Percentiles rank a stretch among this genome's conserved stretches.
phyloP scores from a whole-genome alignment of 2,113 vertebrate genomes.

The Gobiocypris rarus region DNA sequence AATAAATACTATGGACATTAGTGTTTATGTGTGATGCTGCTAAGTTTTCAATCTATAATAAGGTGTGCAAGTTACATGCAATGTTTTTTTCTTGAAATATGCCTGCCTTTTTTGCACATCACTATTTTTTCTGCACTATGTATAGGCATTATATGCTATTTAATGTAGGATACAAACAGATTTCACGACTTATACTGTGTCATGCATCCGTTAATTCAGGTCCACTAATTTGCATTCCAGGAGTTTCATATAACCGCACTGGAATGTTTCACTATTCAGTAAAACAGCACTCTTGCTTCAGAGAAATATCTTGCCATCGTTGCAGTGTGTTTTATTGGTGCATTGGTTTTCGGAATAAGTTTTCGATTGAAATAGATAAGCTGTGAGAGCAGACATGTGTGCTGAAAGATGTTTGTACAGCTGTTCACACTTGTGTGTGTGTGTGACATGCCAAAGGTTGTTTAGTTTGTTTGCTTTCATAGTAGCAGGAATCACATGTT shows the following conservation, averaged over 20 bases:
- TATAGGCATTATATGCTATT: background rate
- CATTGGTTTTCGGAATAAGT: background rate
- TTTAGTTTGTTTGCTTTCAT: background rate
- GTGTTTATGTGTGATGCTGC: background rate
- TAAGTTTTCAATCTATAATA: background rate
- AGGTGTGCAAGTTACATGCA: background rate
- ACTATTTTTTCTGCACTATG: too few species aligned
- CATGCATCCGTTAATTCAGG: background rate
- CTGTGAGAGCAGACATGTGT: too few species aligned
- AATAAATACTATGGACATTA: background rate
- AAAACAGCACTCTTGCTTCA: background rate
- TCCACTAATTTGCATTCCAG: background rate
- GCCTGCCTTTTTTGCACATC: background rate
- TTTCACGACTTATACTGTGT: background rate
- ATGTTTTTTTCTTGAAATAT: background rate
- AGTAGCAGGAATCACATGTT: background rate
- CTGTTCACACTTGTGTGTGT: conserved; percentile 17
- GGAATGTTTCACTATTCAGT: background rate
- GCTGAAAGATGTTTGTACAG: background rate
- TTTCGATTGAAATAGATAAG: too few species aligned
- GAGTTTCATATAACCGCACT: background rate
- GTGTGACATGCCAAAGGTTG: background rate
- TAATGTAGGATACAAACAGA: background rate
- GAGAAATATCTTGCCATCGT: background rate
- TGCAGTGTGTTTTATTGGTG: background rate